These are phyloP conservation scores for Anableps anableps DNA, from an alignment of 2,797 vertebrate species.

Conservation along the genomic window DNA sequence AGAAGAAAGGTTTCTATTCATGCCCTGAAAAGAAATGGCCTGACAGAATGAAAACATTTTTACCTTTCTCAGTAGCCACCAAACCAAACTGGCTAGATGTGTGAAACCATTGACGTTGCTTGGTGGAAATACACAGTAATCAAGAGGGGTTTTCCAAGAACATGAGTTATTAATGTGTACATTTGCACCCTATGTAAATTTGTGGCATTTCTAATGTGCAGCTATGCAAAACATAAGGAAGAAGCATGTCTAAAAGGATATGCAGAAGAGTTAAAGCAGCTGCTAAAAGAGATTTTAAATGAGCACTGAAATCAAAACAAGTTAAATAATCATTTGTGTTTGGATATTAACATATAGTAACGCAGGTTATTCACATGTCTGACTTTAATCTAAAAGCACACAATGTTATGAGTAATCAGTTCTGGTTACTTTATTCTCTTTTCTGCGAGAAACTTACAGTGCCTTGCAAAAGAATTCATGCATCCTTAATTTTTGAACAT, in stretches of 20 bases:
- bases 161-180: constrained; percentile 39
- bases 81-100: constrained; percentile 64
- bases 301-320: background rate
- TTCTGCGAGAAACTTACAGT: background rate
- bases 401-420: background rate
- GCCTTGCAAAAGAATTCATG: background rate
- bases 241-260: background rate
- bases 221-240: background rate
- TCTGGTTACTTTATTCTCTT: background rate
- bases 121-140: constrained; percentile 54
- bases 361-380: background rate
- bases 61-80: constrained; percentile 45
- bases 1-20: background rate
- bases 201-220: constrained; percentile 2
- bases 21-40: background rate
- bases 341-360: background rate
- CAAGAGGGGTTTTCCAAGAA: constrained; percentile 64
- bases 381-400: background rate
- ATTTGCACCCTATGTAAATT: constrained; percentile 22
- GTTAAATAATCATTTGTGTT: background rate
- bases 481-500: background rate
- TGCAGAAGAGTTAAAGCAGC: background rate
- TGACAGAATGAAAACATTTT: background rate
- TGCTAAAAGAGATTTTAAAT: background rate
- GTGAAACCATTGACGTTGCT: constrained; percentile 63